Conservation (phyloP, 2,797 vertebrate species). For the Onychomys torridus region DNA sequence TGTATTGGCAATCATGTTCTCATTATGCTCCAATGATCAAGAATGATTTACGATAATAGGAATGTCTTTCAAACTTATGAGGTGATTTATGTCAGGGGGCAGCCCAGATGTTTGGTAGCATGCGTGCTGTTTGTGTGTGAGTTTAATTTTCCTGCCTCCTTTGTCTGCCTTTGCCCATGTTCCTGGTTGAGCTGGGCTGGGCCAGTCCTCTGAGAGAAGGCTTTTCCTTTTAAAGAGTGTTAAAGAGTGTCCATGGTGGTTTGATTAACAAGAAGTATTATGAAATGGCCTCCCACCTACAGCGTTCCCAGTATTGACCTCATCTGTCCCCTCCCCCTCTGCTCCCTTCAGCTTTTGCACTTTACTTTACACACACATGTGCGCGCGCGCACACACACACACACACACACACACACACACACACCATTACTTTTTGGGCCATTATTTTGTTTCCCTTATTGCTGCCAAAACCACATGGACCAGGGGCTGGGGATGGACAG, state of each 20-base stretch:
- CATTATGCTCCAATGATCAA: background rate
- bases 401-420: constrained; percentile 35
- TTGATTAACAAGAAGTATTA: constrained; percentile 84
- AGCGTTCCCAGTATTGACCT: constrained; percentile 82
- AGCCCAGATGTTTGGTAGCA: background rate
- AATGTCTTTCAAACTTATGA: constrained; percentile 25
- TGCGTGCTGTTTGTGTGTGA: background rate
- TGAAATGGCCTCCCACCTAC: constrained; percentile 85
- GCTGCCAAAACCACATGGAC: constrained; percentile 81
- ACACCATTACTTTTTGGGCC: constrained; percentile 74
- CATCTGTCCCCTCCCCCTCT: constrained; percentile 31
- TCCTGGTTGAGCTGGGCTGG: background rate
- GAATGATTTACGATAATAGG: constrained; percentile 3
- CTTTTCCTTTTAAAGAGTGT: background rate
- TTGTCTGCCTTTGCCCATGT: background rate
- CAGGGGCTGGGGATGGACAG: constrained; percentile 56
- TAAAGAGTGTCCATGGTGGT: constrained; percentile 82
- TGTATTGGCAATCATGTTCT: background rate
- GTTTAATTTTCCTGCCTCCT: background rate
- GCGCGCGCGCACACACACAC: background rate
- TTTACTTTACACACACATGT: constrained; percentile 47
- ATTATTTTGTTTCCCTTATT: constrained; percentile 74
- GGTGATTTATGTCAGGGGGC: background rate
- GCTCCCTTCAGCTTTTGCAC: constrained; percentile 62
- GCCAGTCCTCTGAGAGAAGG: background rate